Percentiles rank a stretch among this genome's conserved stretches.
Conservation (phyloP, 2,113 vertebrate species). For the Ciconia maguari region DNA sequence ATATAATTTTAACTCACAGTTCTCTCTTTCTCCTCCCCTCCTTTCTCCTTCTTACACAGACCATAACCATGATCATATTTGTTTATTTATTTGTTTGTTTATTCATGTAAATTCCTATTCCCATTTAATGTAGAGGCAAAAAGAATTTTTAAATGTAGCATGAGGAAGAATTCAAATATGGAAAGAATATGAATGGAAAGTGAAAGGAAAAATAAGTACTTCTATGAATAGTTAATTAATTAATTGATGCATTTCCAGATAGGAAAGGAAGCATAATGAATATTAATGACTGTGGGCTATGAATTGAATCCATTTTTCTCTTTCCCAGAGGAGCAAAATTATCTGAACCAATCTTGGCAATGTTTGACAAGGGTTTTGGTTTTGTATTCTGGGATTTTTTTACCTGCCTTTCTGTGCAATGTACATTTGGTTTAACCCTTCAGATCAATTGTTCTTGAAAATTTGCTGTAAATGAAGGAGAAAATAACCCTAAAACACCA, state of each 20-base stretch:
- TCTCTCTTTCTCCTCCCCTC: not conserved
- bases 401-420: not conserved
- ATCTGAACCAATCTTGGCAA: not conserved
- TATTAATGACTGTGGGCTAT: not conserved
- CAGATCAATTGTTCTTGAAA: not conserved
- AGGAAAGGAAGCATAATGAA: slow-evolving; percentile 6
- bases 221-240: slow-evolving; percentile 19
- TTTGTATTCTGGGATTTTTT: not conserved
- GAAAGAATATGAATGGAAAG: not conserved
- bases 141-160: not conserved
- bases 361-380: not conserved
- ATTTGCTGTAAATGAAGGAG: not conserved
- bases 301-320: not conserved
- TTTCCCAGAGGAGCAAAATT: not conserved
- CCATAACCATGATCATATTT: not conserved
- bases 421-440: not conserved
- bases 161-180: not conserved
- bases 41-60: not conserved
- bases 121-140: not conserved
- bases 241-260: slow-evolving; percentile 27
- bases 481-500: not conserved
- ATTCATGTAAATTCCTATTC: not conserved
- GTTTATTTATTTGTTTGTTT: not conserved
- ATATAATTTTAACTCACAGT: not conserved
- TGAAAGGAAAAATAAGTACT: not conserved